Evolutionary conservation across 2,888 invertebrate genomes (phyloP).

Genomic region (Tenthredo scrophulariae): DNA sequence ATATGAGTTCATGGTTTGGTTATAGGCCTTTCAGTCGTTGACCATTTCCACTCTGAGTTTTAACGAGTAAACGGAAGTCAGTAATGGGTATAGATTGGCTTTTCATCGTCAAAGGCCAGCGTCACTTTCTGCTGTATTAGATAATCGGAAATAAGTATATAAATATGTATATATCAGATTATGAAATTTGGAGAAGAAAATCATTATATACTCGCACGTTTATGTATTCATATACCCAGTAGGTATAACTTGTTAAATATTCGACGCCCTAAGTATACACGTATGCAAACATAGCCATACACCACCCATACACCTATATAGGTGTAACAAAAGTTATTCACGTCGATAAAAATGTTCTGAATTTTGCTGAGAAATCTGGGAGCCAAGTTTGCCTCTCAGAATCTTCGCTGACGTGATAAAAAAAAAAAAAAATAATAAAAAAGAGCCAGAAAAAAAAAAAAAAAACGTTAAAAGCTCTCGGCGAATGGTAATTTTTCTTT

Average conservation of each 20-base stretch:
- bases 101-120: background rate
- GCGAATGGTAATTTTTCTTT: slow-evolving; percentile 36
- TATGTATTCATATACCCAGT: background rate
- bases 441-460: slow-evolving; percentile 54
- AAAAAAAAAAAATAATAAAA: slow-evolving; percentile 33
- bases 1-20: background rate
- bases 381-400: background rate
- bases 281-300: background rate
- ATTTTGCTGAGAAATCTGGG: slow-evolving; percentile 21
- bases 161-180: background rate
- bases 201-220: background rate
- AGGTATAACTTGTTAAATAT: background rate
- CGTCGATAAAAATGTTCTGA: slow-evolving; percentile 13
- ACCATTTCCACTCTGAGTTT: slow-evolving; percentile 16
- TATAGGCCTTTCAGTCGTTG: background rate
- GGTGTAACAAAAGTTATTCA: background rate
- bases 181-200: background rate
- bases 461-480: slow-evolving; percentile 26
- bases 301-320: background rate
- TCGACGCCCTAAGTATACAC: background rate
- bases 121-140: background rate
- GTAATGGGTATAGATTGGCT: slow-evolving; percentile 5
- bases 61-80: slow-evolving; percentile 14
- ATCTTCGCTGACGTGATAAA: slow-evolving; percentile 47
- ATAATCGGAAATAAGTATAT: background rate